Percentiles rank a stretch among this genome's conserved stretches.
Conservation (phyloP, 2,113 vertebrate species). For the Hypocryptadius cinnamomeus region DNA sequence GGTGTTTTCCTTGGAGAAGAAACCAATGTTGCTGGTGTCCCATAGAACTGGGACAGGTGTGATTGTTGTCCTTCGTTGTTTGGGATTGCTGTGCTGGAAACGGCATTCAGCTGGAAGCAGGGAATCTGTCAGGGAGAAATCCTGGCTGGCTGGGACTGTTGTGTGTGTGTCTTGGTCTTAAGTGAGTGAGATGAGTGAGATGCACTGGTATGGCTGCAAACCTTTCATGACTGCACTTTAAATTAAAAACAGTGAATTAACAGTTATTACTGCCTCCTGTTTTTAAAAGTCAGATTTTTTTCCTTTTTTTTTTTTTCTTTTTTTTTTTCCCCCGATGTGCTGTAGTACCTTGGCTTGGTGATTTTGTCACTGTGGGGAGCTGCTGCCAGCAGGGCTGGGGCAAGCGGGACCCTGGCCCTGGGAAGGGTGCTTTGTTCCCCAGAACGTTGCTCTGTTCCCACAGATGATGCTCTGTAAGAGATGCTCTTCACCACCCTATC, state of each 20-base stretch:
- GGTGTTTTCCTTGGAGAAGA: background rate
- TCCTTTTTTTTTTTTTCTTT: too few species aligned
- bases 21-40: background rate
- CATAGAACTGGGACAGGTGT: background rate
- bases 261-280: background rate
- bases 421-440: background rate
- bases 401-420: background rate
- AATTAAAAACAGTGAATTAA: background rate
- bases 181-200: background rate
- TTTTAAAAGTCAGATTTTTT: background rate
- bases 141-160: background rate
- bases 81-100: background rate
- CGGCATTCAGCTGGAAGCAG: background rate
- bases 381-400: background rate
- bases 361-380: background rate
- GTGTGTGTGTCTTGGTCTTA: background rate
- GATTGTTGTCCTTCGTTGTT: background rate
- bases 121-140: background rate
- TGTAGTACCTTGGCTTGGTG: rapidly evolving
- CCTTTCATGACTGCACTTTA: background rate
- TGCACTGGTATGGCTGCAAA: background rate
- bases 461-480: background rate
- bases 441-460: background rate
- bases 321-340: rapidly evolving
- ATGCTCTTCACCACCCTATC: background rate